A percentile compares a stretch with the other conserved stretches of the same genome.
Evolutionary conservation across 2,113 vertebrate genomes (phyloP).

Genomic region (Lampris incognitus): DNA sequence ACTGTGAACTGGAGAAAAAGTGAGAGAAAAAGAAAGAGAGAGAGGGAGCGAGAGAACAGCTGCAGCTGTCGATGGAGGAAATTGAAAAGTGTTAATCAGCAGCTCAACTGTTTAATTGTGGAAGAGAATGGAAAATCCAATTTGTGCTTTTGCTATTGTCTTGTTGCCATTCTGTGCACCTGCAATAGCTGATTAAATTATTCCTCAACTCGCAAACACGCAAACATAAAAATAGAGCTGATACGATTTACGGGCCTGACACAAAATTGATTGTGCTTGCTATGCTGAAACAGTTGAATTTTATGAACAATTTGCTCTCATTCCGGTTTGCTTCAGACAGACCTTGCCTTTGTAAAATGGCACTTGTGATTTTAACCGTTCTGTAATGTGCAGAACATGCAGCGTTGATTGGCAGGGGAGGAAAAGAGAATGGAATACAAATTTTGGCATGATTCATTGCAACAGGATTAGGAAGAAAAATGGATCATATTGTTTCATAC

Average conservation of each 20-base stretch:
- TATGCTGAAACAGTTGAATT: constrained; percentile 58
- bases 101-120: constrained; percentile 62
- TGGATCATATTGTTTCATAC: constrained; percentile 39
- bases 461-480: constrained; percentile 32
- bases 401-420: constrained; percentile 19
- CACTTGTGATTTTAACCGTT: constrained; percentile 30
- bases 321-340: constrained; percentile 38
- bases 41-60: constrained; percentile 25
- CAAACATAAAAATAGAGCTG: constrained; percentile 39
- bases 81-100: constrained; percentile 62
- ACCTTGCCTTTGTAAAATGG: constrained; percentile 28
- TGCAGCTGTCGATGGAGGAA: constrained; percentile 35
- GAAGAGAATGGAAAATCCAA: constrained; percentile 59
- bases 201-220: constrained; percentile 54
- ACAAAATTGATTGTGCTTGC: constrained; percentile 62
- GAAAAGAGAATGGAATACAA: not conserved
- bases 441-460: constrained; percentile 15
- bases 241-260: constrained; percentile 49
- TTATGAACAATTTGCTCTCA: constrained; percentile 53
- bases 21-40: not conserved
- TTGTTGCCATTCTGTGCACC: constrained; percentile 53
- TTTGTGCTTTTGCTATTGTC: constrained; percentile 59
- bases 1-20: not conserved
- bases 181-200: constrained; percentile 60
- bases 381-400: constrained; percentile 15